Percentiles rank a stretch among this genome's conserved stretches.
These are phyloP conservation scores for Hydropsyche betteni DNA, from an alignment of 2,888 invertebrate genomes.

Conservation along the genomic window DNA sequence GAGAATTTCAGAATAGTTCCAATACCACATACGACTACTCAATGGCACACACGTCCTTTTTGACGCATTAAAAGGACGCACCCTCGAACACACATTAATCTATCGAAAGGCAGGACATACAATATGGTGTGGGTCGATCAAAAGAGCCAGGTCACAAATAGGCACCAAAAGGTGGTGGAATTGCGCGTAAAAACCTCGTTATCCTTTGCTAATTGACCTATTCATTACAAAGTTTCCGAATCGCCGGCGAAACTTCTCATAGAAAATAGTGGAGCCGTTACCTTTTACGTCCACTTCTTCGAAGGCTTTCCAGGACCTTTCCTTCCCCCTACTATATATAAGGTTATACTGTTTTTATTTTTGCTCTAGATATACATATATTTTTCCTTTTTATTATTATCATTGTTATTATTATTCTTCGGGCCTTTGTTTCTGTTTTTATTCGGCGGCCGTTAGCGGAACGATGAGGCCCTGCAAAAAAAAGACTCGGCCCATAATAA, in stretches of 20 bases:
- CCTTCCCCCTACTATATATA: constrained; percentile 2
- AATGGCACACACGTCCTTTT: no score
- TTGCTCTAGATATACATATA: background rate
- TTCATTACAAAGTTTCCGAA: constrained; percentile 41
- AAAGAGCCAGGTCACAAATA: no score
- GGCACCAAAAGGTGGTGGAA: background rate
- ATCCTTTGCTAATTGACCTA: constrained; percentile 22
- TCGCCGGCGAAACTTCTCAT: constrained; percentile 41
- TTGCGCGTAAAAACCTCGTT: background rate
- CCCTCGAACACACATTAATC: no score
- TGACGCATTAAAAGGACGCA: no score
- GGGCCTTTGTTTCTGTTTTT: constrained; percentile 36
- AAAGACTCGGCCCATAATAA: background rate
- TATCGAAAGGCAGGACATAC: no score
- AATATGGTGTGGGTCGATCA: no score
- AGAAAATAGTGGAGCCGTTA: constrained; percentile 29
- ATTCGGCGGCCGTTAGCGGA: constrained; percentile 18
- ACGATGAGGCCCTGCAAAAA: constrained; percentile 6
- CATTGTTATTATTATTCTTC: constrained; percentile 14
- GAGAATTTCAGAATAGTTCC: no score
- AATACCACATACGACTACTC: no score
- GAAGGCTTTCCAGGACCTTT: background rate
- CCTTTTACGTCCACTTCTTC: constrained; percentile 38
- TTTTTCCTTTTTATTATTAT: constrained; percentile 12
- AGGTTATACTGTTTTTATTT: background rate